Evolutionary conservation across 1,140 invertebrate genomes (phyloP).

Genomic region (Nomia melanderi): DNA sequence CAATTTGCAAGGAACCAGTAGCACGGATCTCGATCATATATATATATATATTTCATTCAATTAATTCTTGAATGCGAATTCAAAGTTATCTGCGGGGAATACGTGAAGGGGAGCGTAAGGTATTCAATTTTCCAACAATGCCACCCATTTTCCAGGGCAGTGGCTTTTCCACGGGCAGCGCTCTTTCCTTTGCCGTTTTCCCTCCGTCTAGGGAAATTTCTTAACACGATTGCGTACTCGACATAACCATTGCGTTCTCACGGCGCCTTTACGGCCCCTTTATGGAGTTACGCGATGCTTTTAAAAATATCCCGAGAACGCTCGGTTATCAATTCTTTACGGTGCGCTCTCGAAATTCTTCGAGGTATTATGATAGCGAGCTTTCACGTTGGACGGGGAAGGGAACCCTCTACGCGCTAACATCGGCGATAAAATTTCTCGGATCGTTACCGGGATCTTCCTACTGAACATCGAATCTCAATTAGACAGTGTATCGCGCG

Average conservation of each 20-base stretch:
- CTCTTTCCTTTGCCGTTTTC: not conserved
- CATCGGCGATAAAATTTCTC: slow-evolving; percentile 28
- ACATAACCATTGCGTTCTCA: not conserved
- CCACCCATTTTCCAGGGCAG: not conserved
- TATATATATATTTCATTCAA: too few species aligned
- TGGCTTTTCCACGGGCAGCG: not conserved
- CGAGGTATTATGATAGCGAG: slow-evolving; percentile 7
- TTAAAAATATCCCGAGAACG: slow-evolving; percentile 15
- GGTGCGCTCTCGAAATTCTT: not conserved
- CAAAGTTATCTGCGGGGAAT: not conserved
- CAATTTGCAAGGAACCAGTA: too few species aligned
- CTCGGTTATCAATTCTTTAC: slow-evolving; percentile 40
- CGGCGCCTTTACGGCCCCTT: slow-evolving; percentile 12
- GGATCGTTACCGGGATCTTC: not conserved
- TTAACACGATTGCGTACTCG: not conserved
- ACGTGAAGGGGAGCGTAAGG: slow-evolving; percentile 6
- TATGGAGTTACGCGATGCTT: not conserved
- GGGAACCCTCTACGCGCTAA: not conserved
- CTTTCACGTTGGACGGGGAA: too few species aligned
- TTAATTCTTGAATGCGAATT: not conserved
- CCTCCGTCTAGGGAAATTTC: not conserved
- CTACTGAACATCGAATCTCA: slow-evolving; percentile 31
- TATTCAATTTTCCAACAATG: slow-evolving; percentile 2
- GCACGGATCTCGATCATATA: too few species aligned
- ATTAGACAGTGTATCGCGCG: not conserved